Evolutionary conservation across 1,140 invertebrate genomes (phyloP).

Genomic region (Euschistus heros): DNA sequence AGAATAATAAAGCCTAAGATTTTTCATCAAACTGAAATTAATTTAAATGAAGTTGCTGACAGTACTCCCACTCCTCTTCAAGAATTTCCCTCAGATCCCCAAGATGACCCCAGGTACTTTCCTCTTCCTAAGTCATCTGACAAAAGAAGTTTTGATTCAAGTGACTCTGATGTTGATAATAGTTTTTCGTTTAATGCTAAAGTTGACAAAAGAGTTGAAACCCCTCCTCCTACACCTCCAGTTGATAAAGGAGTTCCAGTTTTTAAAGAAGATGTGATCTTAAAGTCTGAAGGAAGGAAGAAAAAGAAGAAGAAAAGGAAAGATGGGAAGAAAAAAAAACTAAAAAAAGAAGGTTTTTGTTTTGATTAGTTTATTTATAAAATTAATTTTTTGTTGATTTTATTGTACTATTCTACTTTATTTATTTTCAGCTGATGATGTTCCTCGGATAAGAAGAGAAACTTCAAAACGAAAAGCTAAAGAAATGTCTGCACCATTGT

Average conservation of each 20-base stretch:
- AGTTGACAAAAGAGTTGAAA: conserved; percentile 19
- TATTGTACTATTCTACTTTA: too few species aligned
- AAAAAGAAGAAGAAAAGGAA: conserved; percentile 17
- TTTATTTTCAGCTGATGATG: neutral
- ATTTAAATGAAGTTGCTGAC: too few species aligned
- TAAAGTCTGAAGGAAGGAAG: neutral
- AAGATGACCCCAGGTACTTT: conserved; percentile 60
- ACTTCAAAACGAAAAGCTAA: conserved; percentile 53
- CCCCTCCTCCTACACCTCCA: neutral
- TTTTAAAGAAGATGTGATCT: neutral
- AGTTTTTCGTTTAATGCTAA: conserved; percentile 42
- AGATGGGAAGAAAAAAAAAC: conserved; percentile 17
- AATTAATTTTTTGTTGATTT: neutral
- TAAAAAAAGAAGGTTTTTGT: conserved; percentile 18
- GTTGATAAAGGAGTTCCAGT: neutral
- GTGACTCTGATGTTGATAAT: conserved; percentile 39
- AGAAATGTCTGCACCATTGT: conserved; percentile 41
- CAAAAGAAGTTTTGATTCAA: conserved; percentile 48
- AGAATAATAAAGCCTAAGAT: conserved; percentile 19
- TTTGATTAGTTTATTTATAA: neutral
- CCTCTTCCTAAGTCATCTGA: conserved; percentile 60
- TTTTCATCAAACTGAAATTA: conserved; percentile 22
- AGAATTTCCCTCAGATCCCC: conserved; percentile 33
- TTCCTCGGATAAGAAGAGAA: conserved; percentile 50
- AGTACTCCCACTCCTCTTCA: neutral